Evolutionary conservation across 2,888 invertebrate genomes (phyloP), one percentile per base, ranked within the genome.

Genomic region (Rhaphigaster nebulosa): DNA sequence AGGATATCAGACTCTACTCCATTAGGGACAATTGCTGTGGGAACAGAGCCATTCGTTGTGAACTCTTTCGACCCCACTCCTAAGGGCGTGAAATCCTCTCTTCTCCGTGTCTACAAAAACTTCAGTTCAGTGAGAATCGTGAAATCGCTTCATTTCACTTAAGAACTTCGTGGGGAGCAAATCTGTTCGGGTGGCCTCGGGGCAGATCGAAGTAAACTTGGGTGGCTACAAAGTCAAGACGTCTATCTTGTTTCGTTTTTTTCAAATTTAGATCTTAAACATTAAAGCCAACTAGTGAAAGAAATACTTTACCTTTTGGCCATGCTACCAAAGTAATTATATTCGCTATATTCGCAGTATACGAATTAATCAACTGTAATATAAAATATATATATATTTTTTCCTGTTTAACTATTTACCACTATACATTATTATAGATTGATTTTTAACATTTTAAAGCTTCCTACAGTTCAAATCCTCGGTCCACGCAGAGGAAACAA

Each of bases 111-210:
- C 38, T 34, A 38, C 18, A 65, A 76, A 76, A 76, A 76, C 70
- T 76, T 76, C 38, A 6, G 70, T 38, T 76, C 20, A 38, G 34
- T 10, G 12, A 29, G 34, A 10, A 38, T 76, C 70, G 70, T 76
- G 20, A 76, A 76, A 34, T 76, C 70, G 70, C 20, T 76, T 38
- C 23, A 34, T 76, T 76, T 76, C 70, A 76, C 70, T 76, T 76
- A 38, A 76, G 29, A 18, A 34, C 4, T 65, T 65, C 29, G 65
- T 29, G 5, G 29, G 65, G 65, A 15, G 18, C 29, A 15, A 6
- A 6, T n/a, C 29, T 15, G 29, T 38, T 76, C 1, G 38, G 70
- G 34, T 34, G 38, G 70, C 70, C 70, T 26, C 8, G 2, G 38
- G 34, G 8, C 34, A 8, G 34, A 20, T 76, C 70, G 8, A 23